Evolutionary conservation across 2,113 vertebrate genomes (phyloP), one percentile per base, ranked within the genome.

Genomic region (Origma solitaria): DNA sequence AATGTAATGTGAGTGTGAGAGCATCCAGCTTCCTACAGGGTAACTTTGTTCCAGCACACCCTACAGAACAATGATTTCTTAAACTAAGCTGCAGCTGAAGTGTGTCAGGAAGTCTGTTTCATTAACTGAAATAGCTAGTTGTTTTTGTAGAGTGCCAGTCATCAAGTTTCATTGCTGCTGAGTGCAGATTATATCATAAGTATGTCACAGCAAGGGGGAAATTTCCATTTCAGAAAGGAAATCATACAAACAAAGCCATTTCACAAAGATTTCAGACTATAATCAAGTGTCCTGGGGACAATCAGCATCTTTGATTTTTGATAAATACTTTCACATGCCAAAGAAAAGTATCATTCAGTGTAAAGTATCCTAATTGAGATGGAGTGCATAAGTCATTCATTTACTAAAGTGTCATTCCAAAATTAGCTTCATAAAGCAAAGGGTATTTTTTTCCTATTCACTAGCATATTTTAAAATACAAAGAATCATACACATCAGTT

Each of bases 391-490:
- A 91, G 81, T 65, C 57, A 23, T 54, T 79, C 45, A 71, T 89
- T 96, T 87, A 47, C 62, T 80, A 66, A 93, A 93, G 49, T 69
- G 86, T 72, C 70, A 15, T 56, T 93, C 70, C 60, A 54, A 84
- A 96, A 82, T 90, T 82, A 88, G 49, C 16, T 84, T 90, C 57
- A 45, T 78, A 80, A 92, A 93, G 38, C 30, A 96, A 81, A 94
- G 77, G n/a, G 64, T 89, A 17, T 90, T 68, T 62, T 42, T 95
- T 94, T 58, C 37, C 45, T 91, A 60, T 73, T 94, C 54, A 82
- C 27, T 53, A 54, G 4, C 13, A 8, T n/a, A 35, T 87, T 72
- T 92, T 91, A 82, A 91, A 94, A 85, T 35, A 85, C 17, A 51
- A 75, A 89, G 24, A 40, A 69, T 9, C 4, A 3, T 30, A 61